These are phyloP conservation scores for Formica aserva DNA, from an alignment of 2,888 invertebrate species.

Conservation along the genomic window DNA sequence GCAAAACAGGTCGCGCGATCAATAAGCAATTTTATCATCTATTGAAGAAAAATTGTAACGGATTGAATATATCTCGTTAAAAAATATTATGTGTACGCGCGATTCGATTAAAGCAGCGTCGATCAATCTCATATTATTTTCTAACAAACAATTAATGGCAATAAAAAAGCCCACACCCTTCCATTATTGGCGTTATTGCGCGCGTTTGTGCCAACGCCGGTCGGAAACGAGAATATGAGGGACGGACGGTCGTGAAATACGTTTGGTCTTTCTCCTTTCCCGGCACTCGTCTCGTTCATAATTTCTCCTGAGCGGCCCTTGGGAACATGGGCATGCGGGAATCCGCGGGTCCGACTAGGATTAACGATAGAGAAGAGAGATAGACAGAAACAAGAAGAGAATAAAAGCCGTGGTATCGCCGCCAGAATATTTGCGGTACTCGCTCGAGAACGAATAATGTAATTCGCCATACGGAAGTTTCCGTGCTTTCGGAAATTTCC, in stretches of 20 bases:
- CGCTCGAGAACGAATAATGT: constrained; percentile 71
- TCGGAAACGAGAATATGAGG: constrained; percentile 4
- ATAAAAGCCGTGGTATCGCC: constrained; percentile 66
- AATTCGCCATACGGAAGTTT: constrained; percentile 58
- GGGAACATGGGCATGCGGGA: constrained; percentile 61
- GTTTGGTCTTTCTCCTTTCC: constrained; percentile 43
- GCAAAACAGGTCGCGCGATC: background rate
- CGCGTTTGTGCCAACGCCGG: background rate
- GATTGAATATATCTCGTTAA: background rate
- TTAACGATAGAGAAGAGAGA: constrained; percentile 58
- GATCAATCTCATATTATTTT: background rate
- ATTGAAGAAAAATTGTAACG: background rate
- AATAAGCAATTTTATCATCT: background rate
- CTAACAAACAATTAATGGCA: background rate
- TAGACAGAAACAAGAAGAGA: constrained; percentile 18
- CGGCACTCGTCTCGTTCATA: constrained; percentile 67
- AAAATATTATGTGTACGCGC: background rate
- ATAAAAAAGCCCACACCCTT: background rate
- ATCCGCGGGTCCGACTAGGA: constrained; percentile 70
- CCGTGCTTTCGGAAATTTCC: constrained; percentile 50
- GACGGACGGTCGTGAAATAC: constrained; percentile 44
- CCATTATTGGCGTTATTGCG: constrained; percentile 30
- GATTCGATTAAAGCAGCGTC: background rate
- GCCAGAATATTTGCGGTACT: constrained; percentile 71
- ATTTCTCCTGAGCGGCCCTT: constrained; percentile 64